phyloP scores from a whole-genome alignment of 2,797 vertebrate species.

The Chloroceryle inda region DNA sequence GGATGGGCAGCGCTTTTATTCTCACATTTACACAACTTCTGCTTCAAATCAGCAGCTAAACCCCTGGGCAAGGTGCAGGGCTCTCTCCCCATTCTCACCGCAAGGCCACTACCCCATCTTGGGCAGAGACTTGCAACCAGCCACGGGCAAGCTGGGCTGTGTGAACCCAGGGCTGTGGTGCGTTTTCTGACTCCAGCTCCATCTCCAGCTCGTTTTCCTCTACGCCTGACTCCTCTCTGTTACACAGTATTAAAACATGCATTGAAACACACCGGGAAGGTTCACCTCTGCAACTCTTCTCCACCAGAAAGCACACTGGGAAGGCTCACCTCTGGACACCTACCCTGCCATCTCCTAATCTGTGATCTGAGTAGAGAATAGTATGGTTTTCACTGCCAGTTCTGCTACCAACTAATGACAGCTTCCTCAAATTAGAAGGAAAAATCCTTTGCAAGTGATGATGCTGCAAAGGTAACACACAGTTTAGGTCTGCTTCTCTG shows the following conservation, averaged over 20 bases:
- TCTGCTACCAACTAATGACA: rapidly evolving
- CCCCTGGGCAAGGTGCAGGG: background rate
- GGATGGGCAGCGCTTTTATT: background rate
- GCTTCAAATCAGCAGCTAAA: background rate
- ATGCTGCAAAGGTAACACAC: background rate
- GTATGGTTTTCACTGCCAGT: background rate
- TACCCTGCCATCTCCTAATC: background rate
- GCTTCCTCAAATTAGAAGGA: background rate
- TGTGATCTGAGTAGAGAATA: background rate
- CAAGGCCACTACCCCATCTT: no score
- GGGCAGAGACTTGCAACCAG: background rate
- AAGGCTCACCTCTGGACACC: background rate
- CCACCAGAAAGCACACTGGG: background rate
- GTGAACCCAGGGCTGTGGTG: rapidly evolving
- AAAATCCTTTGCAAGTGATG: background rate
- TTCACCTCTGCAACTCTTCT: background rate
- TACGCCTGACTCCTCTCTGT: rapidly evolving
- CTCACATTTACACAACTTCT: background rate
- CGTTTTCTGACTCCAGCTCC: background rate
- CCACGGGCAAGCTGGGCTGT: rapidly evolving
- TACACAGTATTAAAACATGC: background rate
- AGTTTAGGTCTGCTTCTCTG: background rate
- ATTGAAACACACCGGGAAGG: background rate
- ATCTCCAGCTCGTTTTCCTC: background rate
- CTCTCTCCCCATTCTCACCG: background rate